Conservation (phyloP, 2,888 invertebrate genomes). For the Cephus pygmeus region DNA sequence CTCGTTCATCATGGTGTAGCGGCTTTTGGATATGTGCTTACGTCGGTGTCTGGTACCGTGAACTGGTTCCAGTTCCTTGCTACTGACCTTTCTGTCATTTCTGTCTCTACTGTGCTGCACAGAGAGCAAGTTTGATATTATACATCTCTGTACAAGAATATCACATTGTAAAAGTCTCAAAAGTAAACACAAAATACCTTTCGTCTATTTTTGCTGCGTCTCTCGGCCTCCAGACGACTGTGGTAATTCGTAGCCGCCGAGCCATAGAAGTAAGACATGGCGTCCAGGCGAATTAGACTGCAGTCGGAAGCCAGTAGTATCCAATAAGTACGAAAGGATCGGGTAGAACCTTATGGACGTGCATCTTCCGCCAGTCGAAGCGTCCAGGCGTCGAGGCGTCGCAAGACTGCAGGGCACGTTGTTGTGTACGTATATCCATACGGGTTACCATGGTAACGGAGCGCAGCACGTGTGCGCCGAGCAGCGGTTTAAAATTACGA, state of each 20-base stretch:
- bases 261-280: constrained; percentile 48
- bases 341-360: neutral
- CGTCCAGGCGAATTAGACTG: neutral
- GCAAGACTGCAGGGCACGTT: neutral
- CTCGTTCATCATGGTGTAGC: neutral
- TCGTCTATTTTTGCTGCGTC: constrained; percentile 24
- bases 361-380: neutral
- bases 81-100: constrained; percentile 22
- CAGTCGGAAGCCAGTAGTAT: neutral
- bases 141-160: neutral
- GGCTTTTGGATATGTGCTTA: neutral
- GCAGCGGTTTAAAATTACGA: neutral
- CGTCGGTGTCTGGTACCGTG: constrained; percentile 41
- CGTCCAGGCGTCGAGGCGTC: neutral
- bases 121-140: neutral
- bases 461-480: neutral
- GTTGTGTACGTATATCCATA: neutral
- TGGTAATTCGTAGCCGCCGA: constrained; percentile 35
- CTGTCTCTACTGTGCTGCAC: constrained; percentile 37
- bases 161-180: neutral
- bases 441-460: neutral
- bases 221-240: constrained; percentile 6
- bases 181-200: constrained; percentile 23
- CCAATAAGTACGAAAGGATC: neutral
- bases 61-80: constrained; percentile 38